These are phyloP conservation scores for Notospermus geniculatus DNA, from an alignment of 1,140 invertebrate species.

Conservation along the genomic window DNA sequence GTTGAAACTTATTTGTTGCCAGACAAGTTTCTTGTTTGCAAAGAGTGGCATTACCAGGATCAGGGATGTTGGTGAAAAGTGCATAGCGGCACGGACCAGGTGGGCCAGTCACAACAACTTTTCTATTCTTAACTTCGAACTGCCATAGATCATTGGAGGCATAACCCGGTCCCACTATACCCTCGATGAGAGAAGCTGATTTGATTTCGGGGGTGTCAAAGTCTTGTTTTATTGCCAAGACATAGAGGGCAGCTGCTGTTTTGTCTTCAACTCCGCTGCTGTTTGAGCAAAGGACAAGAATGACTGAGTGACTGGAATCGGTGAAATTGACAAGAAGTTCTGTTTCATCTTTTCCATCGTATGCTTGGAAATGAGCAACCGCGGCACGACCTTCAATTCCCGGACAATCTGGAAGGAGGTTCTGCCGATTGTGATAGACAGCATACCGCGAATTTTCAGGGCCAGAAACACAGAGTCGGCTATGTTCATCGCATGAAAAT, in stretches of 20 bases:
- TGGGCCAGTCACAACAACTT: constrained; percentile 26
- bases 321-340: constrained; percentile 12
- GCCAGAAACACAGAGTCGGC: constrained; percentile 20
- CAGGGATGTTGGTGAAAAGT: constrained; percentile 19
- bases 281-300: constrained; percentile 34
- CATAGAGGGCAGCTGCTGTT: constrained; percentile 28
- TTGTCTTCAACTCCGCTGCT: constrained; percentile 30
- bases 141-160: constrained; percentile 25
- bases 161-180: constrained; percentile 20
- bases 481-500: constrained; percentile 19
- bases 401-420: constrained; percentile 9
- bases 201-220: too few species aligned
- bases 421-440: constrained; percentile 30
- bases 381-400: neutral
- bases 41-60: neutral
- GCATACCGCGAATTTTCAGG: constrained; percentile 18
- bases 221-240: constrained; percentile 13
- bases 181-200: constrained; percentile 14
- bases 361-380: constrained; percentile 15
- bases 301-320: constrained; percentile 14
- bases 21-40: constrained; percentile 19
- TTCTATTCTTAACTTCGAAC: constrained; percentile 22
- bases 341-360: constrained; percentile 16
- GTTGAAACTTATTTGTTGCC: constrained; percentile 23
- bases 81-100: constrained; percentile 31